These are phyloP conservation scores for Melipona quadrifasciata DNA, from an alignment of 1,140 invertebrate species.

Conservation along the genomic window DNA sequence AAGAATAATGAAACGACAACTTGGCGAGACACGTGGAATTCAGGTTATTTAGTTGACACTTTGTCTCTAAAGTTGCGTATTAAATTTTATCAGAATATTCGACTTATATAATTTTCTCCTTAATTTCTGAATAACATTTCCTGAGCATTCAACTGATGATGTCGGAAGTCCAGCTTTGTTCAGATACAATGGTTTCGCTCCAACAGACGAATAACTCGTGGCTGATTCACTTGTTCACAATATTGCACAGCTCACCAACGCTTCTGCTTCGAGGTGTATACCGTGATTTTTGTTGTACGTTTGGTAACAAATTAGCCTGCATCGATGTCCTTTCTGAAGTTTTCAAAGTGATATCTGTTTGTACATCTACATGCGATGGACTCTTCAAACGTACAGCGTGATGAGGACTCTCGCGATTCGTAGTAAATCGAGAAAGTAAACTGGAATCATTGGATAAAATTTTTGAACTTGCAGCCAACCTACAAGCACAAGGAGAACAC, in stretches of 20 bases:
- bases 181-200: slow-evolving; percentile 72
- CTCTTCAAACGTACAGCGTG: slow-evolving; percentile 72
- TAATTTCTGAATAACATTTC: slow-evolving; percentile 56
- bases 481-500: slow-evolving; percentile 80
- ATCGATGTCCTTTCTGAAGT: slow-evolving; percentile 62
- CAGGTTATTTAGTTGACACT: slow-evolving; percentile 65
- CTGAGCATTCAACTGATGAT: slow-evolving; percentile 52
- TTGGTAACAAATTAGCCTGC: slow-evolving; percentile 71
- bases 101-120: slow-evolving; percentile 53
- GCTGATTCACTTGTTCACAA: slow-evolving; percentile 76
- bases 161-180: slow-evolving; percentile 68
- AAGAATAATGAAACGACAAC: slow-evolving; percentile 57
- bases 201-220: slow-evolving; percentile 74
- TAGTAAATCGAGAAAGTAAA: slow-evolving; percentile 24
- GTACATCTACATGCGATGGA: slow-evolving; percentile 61
- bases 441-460: slow-evolving; percentile 73
- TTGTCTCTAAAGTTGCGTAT: slow-evolving; percentile 72
- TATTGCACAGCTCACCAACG: slow-evolving; percentile 75
- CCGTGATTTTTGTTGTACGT: slow-evolving; percentile 70
- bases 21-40: slow-evolving; percentile 22
- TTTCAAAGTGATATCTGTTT: slow-evolving; percentile 41
- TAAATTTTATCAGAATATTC: slow-evolving; percentile 65
- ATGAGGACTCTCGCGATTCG: slow-evolving; percentile 74
- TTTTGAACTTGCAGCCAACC: slow-evolving; percentile 78
- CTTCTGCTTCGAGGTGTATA: slow-evolving; percentile 71